A percentile compares a stretch with the other conserved stretches of the same genome.
These are phyloP conservation scores for Apolygus lucorum DNA, from an alignment of 1,140 invertebrate species.

Conservation along the genomic window DNA sequence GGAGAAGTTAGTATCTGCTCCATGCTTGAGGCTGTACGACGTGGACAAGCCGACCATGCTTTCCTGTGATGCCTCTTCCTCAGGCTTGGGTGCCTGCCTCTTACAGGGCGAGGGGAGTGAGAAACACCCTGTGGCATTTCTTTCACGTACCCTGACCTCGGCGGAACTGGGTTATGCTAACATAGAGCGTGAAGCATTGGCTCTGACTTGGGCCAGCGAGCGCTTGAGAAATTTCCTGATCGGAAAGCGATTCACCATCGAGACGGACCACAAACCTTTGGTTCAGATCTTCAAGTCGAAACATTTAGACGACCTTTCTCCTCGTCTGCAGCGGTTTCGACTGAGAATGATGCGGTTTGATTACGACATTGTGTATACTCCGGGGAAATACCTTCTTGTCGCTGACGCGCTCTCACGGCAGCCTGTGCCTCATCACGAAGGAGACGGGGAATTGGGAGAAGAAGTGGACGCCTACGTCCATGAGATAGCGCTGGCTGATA, in stretches of 20 bases:
- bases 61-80: slow-evolving; percentile 32
- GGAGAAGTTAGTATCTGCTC: slow-evolving; percentile 25
- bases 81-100: not conserved
- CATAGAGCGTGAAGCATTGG: not conserved
- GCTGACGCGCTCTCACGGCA: not conserved
- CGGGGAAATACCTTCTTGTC: not conserved
- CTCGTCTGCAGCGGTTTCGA: not conserved
- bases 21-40: too few species aligned
- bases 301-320: not conserved
- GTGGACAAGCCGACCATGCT: too few species aligned
- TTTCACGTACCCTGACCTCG: not conserved
- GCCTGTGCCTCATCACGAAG: not conserved
- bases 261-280: not conserved
- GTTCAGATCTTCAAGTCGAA: not conserved
- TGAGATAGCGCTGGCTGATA: not conserved
- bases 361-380: not conserved
- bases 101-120: too few species aligned
- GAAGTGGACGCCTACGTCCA: not conserved
- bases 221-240: not conserved
- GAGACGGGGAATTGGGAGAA: not conserved
- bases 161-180: not conserved
- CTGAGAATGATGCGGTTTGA: not conserved
- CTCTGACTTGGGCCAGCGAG: not conserved
- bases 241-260: not conserved
- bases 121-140: too few species aligned